Base-by-base conservation (phyloP, 2,888 invertebrate species). In the Hyposoter didymator region DNA sequence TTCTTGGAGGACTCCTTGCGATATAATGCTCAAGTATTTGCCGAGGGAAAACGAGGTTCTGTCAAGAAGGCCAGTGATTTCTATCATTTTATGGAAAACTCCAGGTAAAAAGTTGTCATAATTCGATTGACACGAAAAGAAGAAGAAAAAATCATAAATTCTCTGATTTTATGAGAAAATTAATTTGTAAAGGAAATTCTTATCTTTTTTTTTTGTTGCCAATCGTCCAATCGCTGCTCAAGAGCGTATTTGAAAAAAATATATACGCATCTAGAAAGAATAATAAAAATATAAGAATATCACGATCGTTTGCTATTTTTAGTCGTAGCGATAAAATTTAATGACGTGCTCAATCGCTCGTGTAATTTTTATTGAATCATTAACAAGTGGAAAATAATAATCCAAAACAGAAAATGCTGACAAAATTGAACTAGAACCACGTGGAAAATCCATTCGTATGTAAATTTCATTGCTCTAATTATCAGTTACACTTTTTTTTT, bases 401-500 rank as follows among this genome's bases (percentile, higher is more conserved):
- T 59, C 14, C 14, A 28, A 39, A 39, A 59, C 14, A 28, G 10
- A 59, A 59, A 12, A 2, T 28, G 14, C 12, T 12, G 0, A 59
- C 12, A 28, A 59, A 59, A 59, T 5, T 14, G 5, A 22, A 22
- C 14, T 28, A 28, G 59, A 59, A 59, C 4, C 12, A 59, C 59
- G 28, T 28, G 59, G 64, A 70, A 72, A 79, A 79, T 47, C 14
- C 55, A 82, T 66, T 72, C 49, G 52, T 72, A 72, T 35, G 76
- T 62, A 52, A 76, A 82, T 78, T 28, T 55, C 66, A 82, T 64
- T 72, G 64, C 39, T 8, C 64, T 55, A 82, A 82, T 82, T 78
- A 78, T 70, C 47, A 32, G 28, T 45, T 66, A 66, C 28, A 43
- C 59, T 78, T 76, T 45, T 47, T 43, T 49, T 17, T 28, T 59